Percentiles rank a stretch among this genome's conserved stretches.
phyloP scores from a whole-genome alignment of 2,797 vertebrate species.

The Merluccius polli region DNA sequence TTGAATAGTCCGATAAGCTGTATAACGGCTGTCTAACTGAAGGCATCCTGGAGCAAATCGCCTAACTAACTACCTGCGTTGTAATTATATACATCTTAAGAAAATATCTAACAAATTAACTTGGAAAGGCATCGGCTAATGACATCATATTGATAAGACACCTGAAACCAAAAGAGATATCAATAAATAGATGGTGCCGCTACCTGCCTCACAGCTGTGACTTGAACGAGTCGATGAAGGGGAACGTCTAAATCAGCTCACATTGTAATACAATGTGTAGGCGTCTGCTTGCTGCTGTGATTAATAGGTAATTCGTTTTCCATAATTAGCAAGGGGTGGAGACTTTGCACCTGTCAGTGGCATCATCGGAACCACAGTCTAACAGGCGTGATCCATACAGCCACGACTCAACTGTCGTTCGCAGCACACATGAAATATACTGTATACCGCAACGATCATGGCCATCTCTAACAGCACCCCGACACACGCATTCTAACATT shows the following conservation, averaged over 20 bases:
- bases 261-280: background rate
- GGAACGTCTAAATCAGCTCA: background rate
- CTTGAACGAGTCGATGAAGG: background rate
- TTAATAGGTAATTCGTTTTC: background rate
- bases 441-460: background rate
- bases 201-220: background rate
- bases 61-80: background rate
- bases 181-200: background rate
- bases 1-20: background rate
- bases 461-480: too few relatives aligned
- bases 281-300: background rate
- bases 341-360: background rate
- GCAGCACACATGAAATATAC: background rate
- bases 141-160: background rate
- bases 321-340: background rate
- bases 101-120: background rate
- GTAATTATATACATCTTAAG: background rate
- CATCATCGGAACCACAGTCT: background rate
- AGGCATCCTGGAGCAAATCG: too few relatives aligned
- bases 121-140: background rate
- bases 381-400: background rate
- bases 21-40: background rate
- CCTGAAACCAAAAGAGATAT: background rate
- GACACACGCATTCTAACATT: background rate
- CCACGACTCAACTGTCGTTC: background rate